Conservation (phyloP, 2,888 invertebrate species). For the Noctuana brunneofusca region DNA sequence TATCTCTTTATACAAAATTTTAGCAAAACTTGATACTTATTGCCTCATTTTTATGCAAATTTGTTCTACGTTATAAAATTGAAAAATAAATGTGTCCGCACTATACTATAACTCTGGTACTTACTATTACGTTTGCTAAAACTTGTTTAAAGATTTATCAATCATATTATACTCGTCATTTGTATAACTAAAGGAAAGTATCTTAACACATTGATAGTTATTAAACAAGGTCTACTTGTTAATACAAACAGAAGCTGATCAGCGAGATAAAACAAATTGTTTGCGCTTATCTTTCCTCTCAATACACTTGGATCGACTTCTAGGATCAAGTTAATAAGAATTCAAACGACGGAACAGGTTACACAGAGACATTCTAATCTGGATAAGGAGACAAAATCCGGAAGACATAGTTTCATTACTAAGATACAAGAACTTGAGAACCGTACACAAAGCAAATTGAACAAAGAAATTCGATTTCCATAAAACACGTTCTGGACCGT, state of each 20-base stretch:
- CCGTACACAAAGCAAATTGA: constrained; percentile 2
- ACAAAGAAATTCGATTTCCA: constrained; percentile 1
- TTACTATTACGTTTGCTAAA: too few species aligned
- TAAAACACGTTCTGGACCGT: neutral
- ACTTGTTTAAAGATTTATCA: too few species aligned
- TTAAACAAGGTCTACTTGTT: constrained; percentile 32
- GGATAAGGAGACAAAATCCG: constrained; percentile 51
- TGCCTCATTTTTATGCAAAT: constrained; percentile 43
- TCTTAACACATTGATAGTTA: constrained; percentile 16
- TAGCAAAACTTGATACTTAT: constrained; percentile 71
- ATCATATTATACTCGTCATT: neutral
- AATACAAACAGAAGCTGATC: constrained; percentile 42
- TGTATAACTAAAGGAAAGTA: neutral
- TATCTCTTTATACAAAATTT: constrained; percentile 76
- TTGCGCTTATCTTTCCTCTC: constrained; percentile 56
- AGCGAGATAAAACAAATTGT: constrained; percentile 57
- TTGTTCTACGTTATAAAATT: constrained; percentile 11
- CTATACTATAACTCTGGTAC: too few species aligned
- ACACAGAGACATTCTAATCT: constrained; percentile 63
- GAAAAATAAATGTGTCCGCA: constrained; percentile 4
- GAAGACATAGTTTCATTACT: constrained; percentile 28
- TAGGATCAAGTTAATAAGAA: constrained; percentile 53
- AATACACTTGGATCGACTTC: constrained; percentile 42
- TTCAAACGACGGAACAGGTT: constrained; percentile 64
- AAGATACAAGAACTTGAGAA: constrained; percentile 9